Evolutionary conservation across 2,113 vertebrate genomes (phyloP), one percentile per base, ranked within the genome.

Genomic region (Morone chrysops): DNA sequence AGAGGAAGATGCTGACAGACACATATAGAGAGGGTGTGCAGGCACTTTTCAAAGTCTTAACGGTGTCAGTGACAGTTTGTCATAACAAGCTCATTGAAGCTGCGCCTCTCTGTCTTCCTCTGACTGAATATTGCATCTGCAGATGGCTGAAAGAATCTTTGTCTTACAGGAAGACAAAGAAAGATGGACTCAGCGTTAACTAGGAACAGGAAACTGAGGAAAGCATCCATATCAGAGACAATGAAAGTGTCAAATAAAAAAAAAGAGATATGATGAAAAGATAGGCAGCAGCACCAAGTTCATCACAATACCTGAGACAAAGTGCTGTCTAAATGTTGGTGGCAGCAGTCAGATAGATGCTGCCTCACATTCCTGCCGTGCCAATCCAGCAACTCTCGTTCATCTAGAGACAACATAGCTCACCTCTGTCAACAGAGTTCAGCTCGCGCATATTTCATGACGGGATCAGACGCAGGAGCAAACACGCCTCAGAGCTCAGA

Each of bases 1-100:
- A 12, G 54, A 54, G 43, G 53, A 48, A 74, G 73, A 80, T n/a
- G 80, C 68, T 71, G 71, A 76, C 54, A 56, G 78, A 77, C 78
- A 59, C 48, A 76, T 22, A 51, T 14, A 69, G 45, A 8, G 75
- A 73, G 45, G 14, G 40, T 36, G 56, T 16, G 53, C 70, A 72
- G 60, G 31, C 71, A 74, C 16, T 77, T 85, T 87, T 85, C 47
- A 76, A 90, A 86, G 80, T 83, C 71, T 78, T 72, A 72, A 83
- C 36, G 3, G 57, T 71, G 74, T 87, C 78, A 74, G 75, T 88
- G 87, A 90, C 87, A 87, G 83, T 91, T 86, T 89, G 82, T 92
- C 91, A 91, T 80, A 87, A 85, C 78, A 88, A 83, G 65, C 79
- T 82, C 20, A 47, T 75, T 81, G 84, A 83, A 86, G 81, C 85